These are phyloP conservation scores for Brachypalpus laphriformis DNA, from an alignment of 2,888 invertebrate genomes.

Conservation along the genomic window DNA sequence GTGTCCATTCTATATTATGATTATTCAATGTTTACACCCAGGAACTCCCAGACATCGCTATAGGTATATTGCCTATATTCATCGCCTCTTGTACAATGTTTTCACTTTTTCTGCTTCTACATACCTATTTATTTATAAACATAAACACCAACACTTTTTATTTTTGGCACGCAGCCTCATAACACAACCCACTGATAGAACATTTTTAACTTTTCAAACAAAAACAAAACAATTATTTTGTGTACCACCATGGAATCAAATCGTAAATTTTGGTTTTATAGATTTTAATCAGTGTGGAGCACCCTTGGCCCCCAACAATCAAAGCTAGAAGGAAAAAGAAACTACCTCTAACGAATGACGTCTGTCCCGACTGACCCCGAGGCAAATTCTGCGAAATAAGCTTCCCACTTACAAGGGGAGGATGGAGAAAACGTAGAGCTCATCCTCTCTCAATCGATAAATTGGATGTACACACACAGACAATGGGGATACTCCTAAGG, in stretches of 20 bases:
- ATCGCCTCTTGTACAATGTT: background rate
- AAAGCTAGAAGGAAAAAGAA: background rate
- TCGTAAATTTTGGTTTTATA: background rate
- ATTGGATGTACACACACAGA: conserved; percentile 34
- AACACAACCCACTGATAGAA: background rate
- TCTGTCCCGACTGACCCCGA: background rate
- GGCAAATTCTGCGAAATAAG: background rate
- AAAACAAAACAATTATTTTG: background rate
- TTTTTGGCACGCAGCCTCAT: conserved; percentile 21
- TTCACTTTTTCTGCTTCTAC: background rate
- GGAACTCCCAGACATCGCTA: too few species aligned
- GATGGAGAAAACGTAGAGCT: background rate
- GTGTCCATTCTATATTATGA: too few species aligned
- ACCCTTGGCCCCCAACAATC: conserved; percentile 13
- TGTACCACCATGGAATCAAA: conserved; percentile 5
- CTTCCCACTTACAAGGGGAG: background rate
- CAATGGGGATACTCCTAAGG: background rate
- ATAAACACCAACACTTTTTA: background rate
- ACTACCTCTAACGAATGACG: conserved; percentile 17
- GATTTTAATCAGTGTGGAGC: background rate
- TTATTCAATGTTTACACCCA: too few species aligned
- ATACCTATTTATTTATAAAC: conserved; percentile 25
- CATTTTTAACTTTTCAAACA: background rate
- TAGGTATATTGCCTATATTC: too few species aligned
- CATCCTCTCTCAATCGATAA: conserved; percentile 34